phyloP scores from a whole-genome alignment of 1,140 invertebrate genomes.

The Lepidostoma basale region DNA sequence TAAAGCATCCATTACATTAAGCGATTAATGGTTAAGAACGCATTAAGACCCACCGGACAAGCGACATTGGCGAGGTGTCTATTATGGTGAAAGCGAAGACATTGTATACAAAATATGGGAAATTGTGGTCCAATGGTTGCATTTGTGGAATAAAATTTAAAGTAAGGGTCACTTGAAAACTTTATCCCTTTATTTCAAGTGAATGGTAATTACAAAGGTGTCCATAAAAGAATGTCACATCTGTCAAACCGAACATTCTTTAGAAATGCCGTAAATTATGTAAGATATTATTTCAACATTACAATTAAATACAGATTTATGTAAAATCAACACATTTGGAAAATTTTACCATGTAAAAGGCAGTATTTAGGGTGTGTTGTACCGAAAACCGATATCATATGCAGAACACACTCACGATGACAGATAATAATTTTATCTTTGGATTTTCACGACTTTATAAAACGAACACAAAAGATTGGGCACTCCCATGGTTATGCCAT shows the following conservation, averaged over 20 bases:
- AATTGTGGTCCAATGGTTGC: too few species aligned
- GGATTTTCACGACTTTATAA: background rate
- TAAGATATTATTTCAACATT: background rate
- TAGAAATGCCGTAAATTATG: background rate
- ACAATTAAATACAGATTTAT: background rate
- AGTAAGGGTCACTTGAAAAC: too few species aligned
- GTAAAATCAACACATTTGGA: background rate
- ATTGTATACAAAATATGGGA: too few species aligned
- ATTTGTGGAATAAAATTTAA: too few species aligned
- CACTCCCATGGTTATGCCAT: constrained; percentile 17
- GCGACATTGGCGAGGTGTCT: too few species aligned
- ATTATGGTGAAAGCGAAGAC: too few species aligned
- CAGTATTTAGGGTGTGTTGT: background rate
- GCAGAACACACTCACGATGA: constrained; percentile 20
- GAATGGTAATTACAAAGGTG: too few species aligned
- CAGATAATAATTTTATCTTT: constrained; percentile 23
- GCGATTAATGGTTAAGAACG: too few species aligned
- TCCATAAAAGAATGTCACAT: constrained; percentile 7
- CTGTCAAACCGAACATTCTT: constrained; percentile 14
- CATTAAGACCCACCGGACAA: too few species aligned
- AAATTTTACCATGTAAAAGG: background rate
- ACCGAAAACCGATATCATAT: constrained; percentile 3
- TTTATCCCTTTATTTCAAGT: too few species aligned
- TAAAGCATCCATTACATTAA: too few species aligned
- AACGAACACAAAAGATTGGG: constrained; percentile 22